Evolutionary conservation across 2,797 vertebrate genomes (phyloP), one percentile per base, ranked within the genome.

Genomic region (Gephyroberyx darwinii): DNA sequence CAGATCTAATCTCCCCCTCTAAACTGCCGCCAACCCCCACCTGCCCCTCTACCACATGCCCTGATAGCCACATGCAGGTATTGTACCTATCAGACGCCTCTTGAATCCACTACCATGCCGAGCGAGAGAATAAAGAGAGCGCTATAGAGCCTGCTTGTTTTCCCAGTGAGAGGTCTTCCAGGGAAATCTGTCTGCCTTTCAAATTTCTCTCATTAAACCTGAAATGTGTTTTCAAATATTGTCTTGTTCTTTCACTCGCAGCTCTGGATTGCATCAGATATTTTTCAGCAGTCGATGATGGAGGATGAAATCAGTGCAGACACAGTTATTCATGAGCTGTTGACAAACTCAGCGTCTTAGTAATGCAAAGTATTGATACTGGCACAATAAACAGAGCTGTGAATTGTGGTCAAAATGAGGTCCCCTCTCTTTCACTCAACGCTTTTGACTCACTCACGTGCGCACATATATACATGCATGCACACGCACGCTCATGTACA

Each of bases 1-100:
- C 69, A 84, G 86, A 88, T 90, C 68, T 89, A 86, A 89, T 89
- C 89, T 84, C 71, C 57, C 77, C 70, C 64, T 75, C 80, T 76
- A 87, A 87, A 86, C 80, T 0, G 3, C 75, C 64, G 65, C 80
- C 74, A 77, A 43, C 63, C 77, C 74, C 75, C 70, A 53, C 53
- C 74, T 60, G 60, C 72, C 77, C 65, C 61, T 72, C 74, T 71
- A 83, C 82, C 88, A 79, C 61, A 53, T 81, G 69, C 81, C 69
- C 43, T 31, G 75, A 73, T 73, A 64, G 72, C 84, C 78, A 71
- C 88, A 89, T 84, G 83, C 84, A 90, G 83, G 88, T 88, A 89
- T 84, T 84, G 67, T 78, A 81, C 78, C 74, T 53, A 81, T 81
- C 78, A 84, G 84, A 78, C 66, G 68, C 80, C 77, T 80, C 45